Percentiles rank a stretch among this genome's conserved stretches.
phyloP scores from a whole-genome alignment of 1,140 invertebrate genomes.

The Adoxophyes honmai region DNA sequence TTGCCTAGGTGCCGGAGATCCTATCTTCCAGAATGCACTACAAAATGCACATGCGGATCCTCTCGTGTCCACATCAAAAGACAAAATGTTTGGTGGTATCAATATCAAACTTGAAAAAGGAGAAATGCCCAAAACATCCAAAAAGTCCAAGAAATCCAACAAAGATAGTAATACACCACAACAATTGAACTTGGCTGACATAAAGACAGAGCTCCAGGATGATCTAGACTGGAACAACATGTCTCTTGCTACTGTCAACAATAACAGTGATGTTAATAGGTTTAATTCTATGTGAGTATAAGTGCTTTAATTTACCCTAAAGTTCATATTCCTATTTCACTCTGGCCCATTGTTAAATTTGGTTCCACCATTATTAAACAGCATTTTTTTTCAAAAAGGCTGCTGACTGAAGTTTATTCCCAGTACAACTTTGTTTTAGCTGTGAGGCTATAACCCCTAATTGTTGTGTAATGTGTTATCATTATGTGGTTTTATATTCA shows the following conservation, averaged over 20 bases:
- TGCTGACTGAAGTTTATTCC: too few relatives aligned
- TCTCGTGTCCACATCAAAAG: conserved; percentile 40
- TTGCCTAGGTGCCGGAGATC: conserved; percentile 38
- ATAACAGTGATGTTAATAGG: conserved; percentile 54
- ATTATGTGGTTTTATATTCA: conserved; percentile 51
- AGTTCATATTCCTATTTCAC: too few relatives aligned
- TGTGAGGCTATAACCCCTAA: too few relatives aligned
- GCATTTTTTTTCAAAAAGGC: neutral
- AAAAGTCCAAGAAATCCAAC: conserved; percentile 50
- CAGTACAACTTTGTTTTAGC: too few relatives aligned
- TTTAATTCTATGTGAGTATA: conserved; percentile 56
- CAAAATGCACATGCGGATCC: conserved; percentile 41
- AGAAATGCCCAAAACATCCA: conserved; percentile 30
- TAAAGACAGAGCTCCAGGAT: conserved; percentile 73
- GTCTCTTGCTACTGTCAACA: conserved; percentile 66
- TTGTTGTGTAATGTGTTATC: conserved; percentile 9
- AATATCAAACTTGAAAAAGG: conserved; percentile 64
- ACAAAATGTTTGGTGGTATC: conserved; percentile 66
- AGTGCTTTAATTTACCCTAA: too few relatives aligned
- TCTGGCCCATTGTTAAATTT: too few relatives aligned
- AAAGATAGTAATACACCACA: conserved; percentile 42
- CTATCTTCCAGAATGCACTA: conserved; percentile 34
- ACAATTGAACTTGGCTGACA: conserved; percentile 54
- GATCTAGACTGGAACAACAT: conserved; percentile 70
- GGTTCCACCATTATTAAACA: too few relatives aligned